Conservation (phyloP, 1,140 invertebrate genomes). For the Gryllus bimaculatus region DNA sequence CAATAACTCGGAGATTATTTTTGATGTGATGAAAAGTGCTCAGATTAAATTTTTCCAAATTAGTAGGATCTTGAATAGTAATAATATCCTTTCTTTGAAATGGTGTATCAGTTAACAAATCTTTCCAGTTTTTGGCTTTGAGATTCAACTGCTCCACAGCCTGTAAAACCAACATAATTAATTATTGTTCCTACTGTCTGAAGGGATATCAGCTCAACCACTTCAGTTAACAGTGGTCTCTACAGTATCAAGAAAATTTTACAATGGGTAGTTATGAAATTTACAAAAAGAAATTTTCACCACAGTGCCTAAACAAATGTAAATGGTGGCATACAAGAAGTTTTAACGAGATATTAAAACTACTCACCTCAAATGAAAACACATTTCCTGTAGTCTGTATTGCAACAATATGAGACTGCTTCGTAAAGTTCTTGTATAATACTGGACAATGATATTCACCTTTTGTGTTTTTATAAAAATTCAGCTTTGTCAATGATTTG, state of each 20-base stretch:
- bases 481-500: conserved; percentile 81
- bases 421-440: conserved; percentile 89
- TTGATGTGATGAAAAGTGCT: conserved; percentile 93
- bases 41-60: conserved; percentile 92
- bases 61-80: conserved; percentile 83
- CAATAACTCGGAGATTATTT: conserved; percentile 80
- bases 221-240: not conserved
- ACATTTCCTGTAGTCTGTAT: conserved; percentile 92
- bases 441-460: conserved; percentile 91
- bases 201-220: no score
- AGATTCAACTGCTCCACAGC: conserved; percentile 95
- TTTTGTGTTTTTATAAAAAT: conserved; percentile 79
- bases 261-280: not conserved
- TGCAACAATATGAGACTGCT: conserved; percentile 90
- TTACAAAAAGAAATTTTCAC: not conserved
- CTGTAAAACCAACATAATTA: conserved; percentile 32
- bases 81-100: conserved; percentile 91
- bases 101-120: conserved; percentile 82
- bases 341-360: no score
- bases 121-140: conserved; percentile 89
- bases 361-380: conserved; percentile 72
- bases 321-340: no score
- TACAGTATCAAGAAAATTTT: not conserved
- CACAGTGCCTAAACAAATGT: no score
- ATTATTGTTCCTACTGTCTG: no score